These are phyloP conservation scores for Drosophila dunni DNA, from an alignment of 1,140 invertebrate genomes.

Conservation along the genomic window DNA sequence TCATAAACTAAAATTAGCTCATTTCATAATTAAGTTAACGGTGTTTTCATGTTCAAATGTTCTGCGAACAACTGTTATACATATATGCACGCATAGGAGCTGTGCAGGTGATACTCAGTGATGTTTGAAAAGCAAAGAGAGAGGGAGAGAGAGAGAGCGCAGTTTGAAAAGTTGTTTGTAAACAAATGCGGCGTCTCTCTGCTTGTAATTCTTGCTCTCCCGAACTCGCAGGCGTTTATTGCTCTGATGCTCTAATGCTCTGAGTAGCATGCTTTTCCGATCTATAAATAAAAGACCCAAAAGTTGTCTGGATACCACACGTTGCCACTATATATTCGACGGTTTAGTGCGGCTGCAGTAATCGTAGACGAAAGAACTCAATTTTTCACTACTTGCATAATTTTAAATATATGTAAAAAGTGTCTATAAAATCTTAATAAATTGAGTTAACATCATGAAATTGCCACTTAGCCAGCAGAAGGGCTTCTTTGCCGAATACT, in stretches of 20 bases:
- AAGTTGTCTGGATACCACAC: constrained; percentile 63
- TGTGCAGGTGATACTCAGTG: neutral
- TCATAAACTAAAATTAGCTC: constrained; percentile 9
- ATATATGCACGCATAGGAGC: neutral
- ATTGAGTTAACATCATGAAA: constrained; percentile 49
- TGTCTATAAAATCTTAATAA: constrained; percentile 8
- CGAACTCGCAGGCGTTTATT: constrained; percentile 1
- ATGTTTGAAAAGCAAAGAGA: neutral
- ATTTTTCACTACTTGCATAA: constrained; percentile 63
- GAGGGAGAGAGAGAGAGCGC: neutral
- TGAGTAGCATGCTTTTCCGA: constrained; percentile 32
- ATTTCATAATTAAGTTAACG: constrained; percentile 35
- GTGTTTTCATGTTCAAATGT: constrained; percentile 12
- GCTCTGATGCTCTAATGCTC: constrained; percentile 15
- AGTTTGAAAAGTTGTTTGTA: constrained; percentile 39
- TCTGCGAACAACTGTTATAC: constrained; percentile 27
- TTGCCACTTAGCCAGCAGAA: constrained; percentile 70
- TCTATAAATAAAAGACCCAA: constrained; percentile 69
- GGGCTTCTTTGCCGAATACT: constrained; percentile 81
- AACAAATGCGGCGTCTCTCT: constrained; percentile 30
- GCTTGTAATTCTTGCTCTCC: constrained; percentile 6
- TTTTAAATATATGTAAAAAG: constrained; percentile 18
- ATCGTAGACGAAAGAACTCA: constrained; percentile 44
- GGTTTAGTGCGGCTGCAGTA: constrained; percentile 68
- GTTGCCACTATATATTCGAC: constrained; percentile 39